phyloP scores from a whole-genome alignment of 2,888 invertebrate genomes.

The Cheilosia grossa region DNA sequence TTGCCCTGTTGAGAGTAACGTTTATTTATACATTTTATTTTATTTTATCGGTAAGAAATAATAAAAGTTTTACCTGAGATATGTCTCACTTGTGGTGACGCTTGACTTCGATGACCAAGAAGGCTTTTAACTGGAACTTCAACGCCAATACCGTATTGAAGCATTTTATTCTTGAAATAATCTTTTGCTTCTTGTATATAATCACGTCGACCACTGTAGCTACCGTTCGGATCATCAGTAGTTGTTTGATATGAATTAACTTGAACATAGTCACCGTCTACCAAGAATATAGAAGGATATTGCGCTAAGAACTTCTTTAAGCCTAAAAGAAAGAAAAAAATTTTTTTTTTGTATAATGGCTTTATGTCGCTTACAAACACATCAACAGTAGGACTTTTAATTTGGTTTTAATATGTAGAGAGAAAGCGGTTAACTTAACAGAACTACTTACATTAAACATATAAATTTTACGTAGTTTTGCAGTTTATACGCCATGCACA shows the following conservation, averaged over 20 bases:
- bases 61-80: constrained; percentile 87
- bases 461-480: no score
- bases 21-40: background rate
- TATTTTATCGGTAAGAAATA: background rate
- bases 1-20: constrained; percentile 85
- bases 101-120: constrained; percentile 97
- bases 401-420: no score
- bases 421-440: background rate
- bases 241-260: constrained; percentile 91
- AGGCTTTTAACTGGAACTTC: constrained; percentile 98
- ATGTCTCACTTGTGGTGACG: constrained; percentile 97
- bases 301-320: constrained; percentile 98
- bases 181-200: constrained; percentile 98
- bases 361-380: no score
- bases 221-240: constrained; percentile 85
- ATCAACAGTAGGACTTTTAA: no score
- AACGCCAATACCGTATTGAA: constrained; percentile 97
- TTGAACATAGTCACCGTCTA: constrained; percentile 96
- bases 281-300: constrained; percentile 97
- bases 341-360: no score
- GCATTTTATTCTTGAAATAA: constrained; percentile 97
- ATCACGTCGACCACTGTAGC: constrained; percentile 88
- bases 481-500: no score
- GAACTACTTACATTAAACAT: no score
- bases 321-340: constrained; percentile 83